Conservation (phyloP, 2,797 vertebrate genomes). For the Bucorvus abyssinicus region DNA sequence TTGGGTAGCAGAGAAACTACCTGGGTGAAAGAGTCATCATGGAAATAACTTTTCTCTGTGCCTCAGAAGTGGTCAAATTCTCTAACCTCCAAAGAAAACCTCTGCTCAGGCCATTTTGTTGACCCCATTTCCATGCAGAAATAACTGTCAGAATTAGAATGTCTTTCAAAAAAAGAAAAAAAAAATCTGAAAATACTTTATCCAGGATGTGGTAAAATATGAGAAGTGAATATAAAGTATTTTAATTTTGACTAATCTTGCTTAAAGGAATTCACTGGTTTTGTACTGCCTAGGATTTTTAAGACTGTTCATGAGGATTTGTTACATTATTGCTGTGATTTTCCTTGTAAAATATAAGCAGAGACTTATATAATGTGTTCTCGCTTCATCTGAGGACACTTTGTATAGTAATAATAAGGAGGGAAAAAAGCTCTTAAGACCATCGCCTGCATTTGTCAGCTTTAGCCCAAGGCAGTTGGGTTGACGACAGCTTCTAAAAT, state of each 20-base stretch:
- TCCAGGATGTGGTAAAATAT: background rate
- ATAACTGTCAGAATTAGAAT: background rate
- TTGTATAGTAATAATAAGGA: background rate
- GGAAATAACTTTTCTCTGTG: background rate
- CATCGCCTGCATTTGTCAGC: background rate
- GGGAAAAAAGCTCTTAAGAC: background rate
- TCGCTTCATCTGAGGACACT: background rate
- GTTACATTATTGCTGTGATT: background rate
- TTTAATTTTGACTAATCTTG: background rate
- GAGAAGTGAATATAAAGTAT: background rate
- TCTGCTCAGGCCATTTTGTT: background rate
- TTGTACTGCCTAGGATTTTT: background rate
- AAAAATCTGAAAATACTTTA: background rate
- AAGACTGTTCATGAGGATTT: background rate
- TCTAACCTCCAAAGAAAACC: background rate
- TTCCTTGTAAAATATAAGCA: background rate
- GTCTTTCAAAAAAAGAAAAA: background rate
- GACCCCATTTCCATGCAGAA: background rate
- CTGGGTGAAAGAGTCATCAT: background rate
- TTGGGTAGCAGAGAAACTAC: background rate
- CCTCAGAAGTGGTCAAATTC: background rate
- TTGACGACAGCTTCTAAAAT: background rate
- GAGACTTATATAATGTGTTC: background rate
- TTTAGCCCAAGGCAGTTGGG: background rate
- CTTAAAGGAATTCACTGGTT: background rate